phyloP scores from a whole-genome alignment of 2,888 invertebrate genomes.

The Deilephila porcellus region DNA sequence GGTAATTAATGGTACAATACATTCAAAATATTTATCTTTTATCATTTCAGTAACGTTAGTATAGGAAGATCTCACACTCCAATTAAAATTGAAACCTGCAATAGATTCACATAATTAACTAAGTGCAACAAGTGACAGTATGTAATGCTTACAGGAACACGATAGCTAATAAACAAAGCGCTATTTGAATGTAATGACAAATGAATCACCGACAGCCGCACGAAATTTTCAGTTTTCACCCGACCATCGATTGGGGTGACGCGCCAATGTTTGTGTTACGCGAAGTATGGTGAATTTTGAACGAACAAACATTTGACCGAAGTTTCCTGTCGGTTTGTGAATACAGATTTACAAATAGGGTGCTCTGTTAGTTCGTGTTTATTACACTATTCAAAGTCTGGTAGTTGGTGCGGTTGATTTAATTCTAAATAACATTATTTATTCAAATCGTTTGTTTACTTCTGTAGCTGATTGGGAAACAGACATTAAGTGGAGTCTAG shows the following conservation, averaged over 20 bases:
- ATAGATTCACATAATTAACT: background rate
- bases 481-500: too few species aligned
- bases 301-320: conserved; percentile 20
- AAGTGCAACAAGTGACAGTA: background rate
- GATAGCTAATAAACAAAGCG: background rate
- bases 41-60: background rate
- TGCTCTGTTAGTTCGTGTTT: background rate
- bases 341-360: conserved; percentile 14
- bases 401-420: background rate
- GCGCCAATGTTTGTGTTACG: conserved; percentile 20
- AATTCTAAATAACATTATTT: background rate
- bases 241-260: conserved; percentile 12
- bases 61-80: background rate
- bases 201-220: conserved; percentile 12
- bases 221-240: conserved; percentile 21
- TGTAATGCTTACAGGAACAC: background rate
- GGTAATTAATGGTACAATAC: too few species aligned
- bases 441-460: background rate
- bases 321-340: background rate
- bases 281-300: conserved; percentile 27
- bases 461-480: too few species aligned
- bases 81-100: background rate
- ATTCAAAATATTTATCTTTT: too few species aligned
- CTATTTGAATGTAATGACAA: conserved; percentile 13
- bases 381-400: background rate